Percentiles rank a stretch among this genome's conserved stretches.
Evolutionary conservation across 2,113 vertebrate genomes (phyloP).

Genomic region (Salvelinus namaycush): DNA sequence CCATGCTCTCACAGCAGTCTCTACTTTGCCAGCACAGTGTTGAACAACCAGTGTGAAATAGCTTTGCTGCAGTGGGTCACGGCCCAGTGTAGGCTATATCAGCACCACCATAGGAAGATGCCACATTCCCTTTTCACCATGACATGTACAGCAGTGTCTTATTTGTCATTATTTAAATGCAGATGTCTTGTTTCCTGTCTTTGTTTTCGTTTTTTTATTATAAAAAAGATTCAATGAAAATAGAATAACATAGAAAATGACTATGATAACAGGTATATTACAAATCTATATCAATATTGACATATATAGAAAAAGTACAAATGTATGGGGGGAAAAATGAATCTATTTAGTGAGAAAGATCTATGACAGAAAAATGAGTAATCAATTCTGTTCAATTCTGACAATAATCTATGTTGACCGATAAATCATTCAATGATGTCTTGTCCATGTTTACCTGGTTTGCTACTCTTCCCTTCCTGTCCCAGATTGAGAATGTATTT

Average conservation of each 20-base stretch:
- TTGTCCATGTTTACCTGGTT: slow-evolving; percentile 76
- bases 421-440: slow-evolving; percentile 67
- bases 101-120: slow-evolving; percentile 45
- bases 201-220: slow-evolving; percentile 1
- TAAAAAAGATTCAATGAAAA: slow-evolving; percentile 53
- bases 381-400: too few species aligned
- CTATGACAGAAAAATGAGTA: slow-evolving; percentile 12
- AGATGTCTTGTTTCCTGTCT: slow-evolving; percentile 64
- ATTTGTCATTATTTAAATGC: slow-evolving; percentile 75
- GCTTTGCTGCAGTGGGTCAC: slow-evolving; percentile 37
- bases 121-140: slow-evolving; percentile 60
- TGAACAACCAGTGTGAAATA: slow-evolving; percentile 41
- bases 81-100: background rate
- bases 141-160: slow-evolving; percentile 76
- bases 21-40: slow-evolving; percentile 25
- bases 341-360: slow-evolving; percentile 63
- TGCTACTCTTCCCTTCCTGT: slow-evolving; percentile 65
- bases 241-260: slow-evolving; percentile 66
- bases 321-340: slow-evolving; percentile 17
- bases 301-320: slow-evolving; percentile 40
- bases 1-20: slow-evolving; percentile 41
- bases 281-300: slow-evolving; percentile 69
- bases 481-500: slow-evolving; percentile 77
- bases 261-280: slow-evolving; percentile 68
- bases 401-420: slow-evolving; percentile 37